Conservation (phyloP, 2,797 vertebrate species). For the Cheracebus regulus region DNA sequence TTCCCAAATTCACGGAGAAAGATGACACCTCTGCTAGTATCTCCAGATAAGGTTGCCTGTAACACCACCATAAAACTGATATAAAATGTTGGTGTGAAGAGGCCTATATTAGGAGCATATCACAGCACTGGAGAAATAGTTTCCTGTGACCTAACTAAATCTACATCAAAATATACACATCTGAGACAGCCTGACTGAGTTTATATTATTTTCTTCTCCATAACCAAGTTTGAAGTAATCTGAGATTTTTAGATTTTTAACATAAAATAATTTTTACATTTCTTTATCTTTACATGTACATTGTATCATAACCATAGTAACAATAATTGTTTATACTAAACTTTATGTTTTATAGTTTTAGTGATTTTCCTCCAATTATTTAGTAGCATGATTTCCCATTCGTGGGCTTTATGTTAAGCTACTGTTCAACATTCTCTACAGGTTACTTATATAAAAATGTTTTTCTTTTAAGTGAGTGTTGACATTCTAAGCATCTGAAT, state of each 20-base stretch:
- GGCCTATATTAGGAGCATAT: neutral
- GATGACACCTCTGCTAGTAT: neutral
- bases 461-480: neutral
- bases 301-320: neutral
- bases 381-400: neutral
- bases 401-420: neutral
- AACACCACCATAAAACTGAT: neutral
- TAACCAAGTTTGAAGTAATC: neutral
- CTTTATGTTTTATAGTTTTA: neutral
- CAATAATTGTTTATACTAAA: neutral
- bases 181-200: neutral
- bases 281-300: neutral
- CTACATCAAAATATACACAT: neutral
- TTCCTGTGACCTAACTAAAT: slow-evolving; percentile 25
- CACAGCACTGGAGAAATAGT: neutral
- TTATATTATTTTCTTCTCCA: neutral
- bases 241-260: neutral
- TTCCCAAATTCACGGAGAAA: neutral
- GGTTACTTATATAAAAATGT: neutral
- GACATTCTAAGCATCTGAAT: neutral
- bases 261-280: neutral
- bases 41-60: neutral
- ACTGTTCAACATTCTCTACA: neutral
- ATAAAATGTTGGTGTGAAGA: neutral
- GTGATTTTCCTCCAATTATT: neutral